Conservation (phyloP, 2,888 invertebrate genomes). For the Dasypogon diadema region DNA sequence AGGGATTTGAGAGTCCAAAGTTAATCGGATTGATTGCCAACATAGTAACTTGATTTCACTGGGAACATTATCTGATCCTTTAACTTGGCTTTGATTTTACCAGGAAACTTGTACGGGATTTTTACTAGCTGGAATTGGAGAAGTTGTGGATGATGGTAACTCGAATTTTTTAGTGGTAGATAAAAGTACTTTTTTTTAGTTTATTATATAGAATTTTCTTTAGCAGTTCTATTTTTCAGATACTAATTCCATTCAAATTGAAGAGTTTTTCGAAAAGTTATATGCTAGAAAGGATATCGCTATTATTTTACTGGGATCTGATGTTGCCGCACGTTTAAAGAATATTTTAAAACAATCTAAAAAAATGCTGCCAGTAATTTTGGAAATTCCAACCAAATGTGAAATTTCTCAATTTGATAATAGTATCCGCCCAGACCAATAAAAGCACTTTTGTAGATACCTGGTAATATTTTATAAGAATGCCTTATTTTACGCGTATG, state of each 20-base stretch:
- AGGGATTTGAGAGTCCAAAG: neutral
- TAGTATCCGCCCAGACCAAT: neutral
- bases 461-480: too few relatives aligned
- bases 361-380: constrained; percentile 10
- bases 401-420: too few relatives aligned
- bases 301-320: constrained; percentile 11
- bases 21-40: constrained; percentile 47
- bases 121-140: constrained; percentile 38
- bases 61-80: neutral
- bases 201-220: neutral
- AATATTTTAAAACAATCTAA: neutral
- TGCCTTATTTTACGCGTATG: too few relatives aligned
- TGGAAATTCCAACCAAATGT: constrained; percentile 33
- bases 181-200: neutral
- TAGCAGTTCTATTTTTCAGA: neutral
- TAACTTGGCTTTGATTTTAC: neutral
- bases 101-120: constrained; percentile 45
- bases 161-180: neutral
- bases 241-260: neutral
- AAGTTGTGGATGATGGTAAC: neutral
- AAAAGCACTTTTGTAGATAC: too few relatives aligned
- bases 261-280: neutral
- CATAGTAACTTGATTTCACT: constrained; percentile 21
- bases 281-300: constrained; percentile 28
- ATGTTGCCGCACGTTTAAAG: constrained; percentile 1